Evolutionary conservation across 2,888 invertebrate genomes (phyloP).

Genomic region (Capitulum mitella): DNA sequence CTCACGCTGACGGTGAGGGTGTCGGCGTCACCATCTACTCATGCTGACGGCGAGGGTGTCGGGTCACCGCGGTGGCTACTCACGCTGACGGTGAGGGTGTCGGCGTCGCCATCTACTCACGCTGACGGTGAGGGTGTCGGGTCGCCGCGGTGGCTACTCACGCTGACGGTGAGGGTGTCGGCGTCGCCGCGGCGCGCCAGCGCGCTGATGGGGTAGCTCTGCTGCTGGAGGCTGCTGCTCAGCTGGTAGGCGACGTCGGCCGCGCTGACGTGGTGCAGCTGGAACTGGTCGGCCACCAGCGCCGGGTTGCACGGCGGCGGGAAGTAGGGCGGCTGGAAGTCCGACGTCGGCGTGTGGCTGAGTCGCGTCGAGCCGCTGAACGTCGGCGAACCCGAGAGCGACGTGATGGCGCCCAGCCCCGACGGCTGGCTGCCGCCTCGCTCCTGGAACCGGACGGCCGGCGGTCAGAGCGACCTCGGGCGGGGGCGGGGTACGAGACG

Average conservation of each 20-base stretch:
- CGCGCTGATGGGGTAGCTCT: not conserved
- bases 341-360: conserved; percentile 45
- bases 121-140: not conserved
- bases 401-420: conserved; percentile 5
- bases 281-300: conserved; percentile 6
- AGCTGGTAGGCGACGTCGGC: conserved; percentile 20
- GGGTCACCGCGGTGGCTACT: too few relatives aligned
- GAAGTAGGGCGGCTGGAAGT: conserved; percentile 96
- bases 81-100: too few relatives aligned
- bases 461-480: too few relatives aligned
- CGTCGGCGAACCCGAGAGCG: not conserved
- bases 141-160: not conserved
- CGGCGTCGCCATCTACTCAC: too few relatives aligned
- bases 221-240: conserved; percentile 10
- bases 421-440: not conserved
- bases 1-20: too few relatives aligned
- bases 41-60: too few relatives aligned
- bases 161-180: not conserved
- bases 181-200: not conserved
- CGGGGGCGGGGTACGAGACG: too few relatives aligned
- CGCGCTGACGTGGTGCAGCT: not conserved
- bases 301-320: conserved; percentile 72
- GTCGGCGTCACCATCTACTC: too few relatives aligned
- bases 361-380: not conserved
- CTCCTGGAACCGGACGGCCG: not conserved